Evolutionary conservation across 1,140 invertebrate species (phyloP), one percentile per base, ranked within the genome.

Genomic region (Cecropterus lyciades): DNA sequence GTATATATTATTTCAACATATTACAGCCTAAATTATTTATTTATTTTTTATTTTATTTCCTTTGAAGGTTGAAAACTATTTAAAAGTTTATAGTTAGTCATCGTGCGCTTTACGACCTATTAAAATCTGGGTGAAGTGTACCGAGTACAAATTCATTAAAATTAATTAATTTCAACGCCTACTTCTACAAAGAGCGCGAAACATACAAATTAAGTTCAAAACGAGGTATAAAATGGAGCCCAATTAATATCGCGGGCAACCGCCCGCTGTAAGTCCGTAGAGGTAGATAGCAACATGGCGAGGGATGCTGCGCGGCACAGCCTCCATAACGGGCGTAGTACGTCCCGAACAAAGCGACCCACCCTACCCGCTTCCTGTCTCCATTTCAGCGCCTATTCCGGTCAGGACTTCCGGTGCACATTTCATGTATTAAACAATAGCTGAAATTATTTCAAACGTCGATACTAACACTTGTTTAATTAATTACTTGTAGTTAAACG

Each of bases 261-360:
- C 45, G 17, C 27, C 37, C 33, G 33, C 16, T 42, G 33, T 20
- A 42, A 11, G 27, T 53, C 30, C 17, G 57, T 49, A 49, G 56
- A 46, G 27, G 13, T 69, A 72, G 60, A 79, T 80, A 72, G 74
- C 76, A 73, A 70, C 57, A 60, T 72, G 63, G 77, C 73, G 55
- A 53, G 76, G 84, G 89, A 90, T 88, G 89, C 89, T 89, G 89
- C 86, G 89, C 87, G 85, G 75, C 72, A 82, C 79, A 84, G 81
- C 86, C 85, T 85, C 82, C 79, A 69, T 67, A 68, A 66, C 82
- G 81, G 79, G 82, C 85, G 85, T 86, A 84, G 79, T 82, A 82
- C 78, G 72, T 65, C 71, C 67, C 75, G 83, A 80, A 85, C 84
- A 85, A 87, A 86, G 83, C 80, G 80, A 77, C 79, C 76, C 87